Evolutionary conservation across 2,113 vertebrate genomes (phyloP), one percentile per base, ranked within the genome.

Genomic region (Neolamprologus tretocephalus): DNA sequence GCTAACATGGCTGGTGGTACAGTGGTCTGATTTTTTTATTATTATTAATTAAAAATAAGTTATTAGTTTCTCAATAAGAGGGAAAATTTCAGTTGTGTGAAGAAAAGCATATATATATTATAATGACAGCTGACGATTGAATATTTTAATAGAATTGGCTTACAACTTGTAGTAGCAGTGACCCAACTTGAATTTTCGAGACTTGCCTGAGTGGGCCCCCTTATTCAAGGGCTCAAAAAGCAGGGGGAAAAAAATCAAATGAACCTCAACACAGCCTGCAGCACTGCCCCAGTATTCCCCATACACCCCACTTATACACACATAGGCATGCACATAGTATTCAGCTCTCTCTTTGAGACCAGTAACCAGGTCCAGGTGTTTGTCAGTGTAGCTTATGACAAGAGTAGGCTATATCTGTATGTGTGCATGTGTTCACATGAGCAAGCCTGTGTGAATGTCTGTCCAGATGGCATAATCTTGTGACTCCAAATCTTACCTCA

Each of bases 361-460:
- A 87, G 93, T 96, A 96, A 96, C 93, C 90, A 96, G 87, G 88
- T 94, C 95, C 95, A 96, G 95, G 93, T 95, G 96, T 95, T 91
- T 95, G 93, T 94, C 94, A 85, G 90, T 94, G 93, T 90, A 91
- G 89, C 90, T 95, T 95, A 95, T 94, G 93, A 95, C 93, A 91
- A 84, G 90, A 89, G 84, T 93, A 78, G 17, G 10, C 45, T 49
- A 90, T 93, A 91, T 96, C 93, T 94, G 85, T 86, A 26, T 63
- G 71, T 81, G 80, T 84, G 73, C 78, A 81, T 88, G 80, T 81
- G 86, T 89, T 87, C 66, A 45, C 88, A 42, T 85, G 78, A 82
- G 89, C 57, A 63, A 49, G 88, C 33, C 40, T 89, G 86, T 82
- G 80, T 91, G 89, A 92, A 93, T 90, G 89, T 93, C 89, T 92